Conservation (phyloP, 2,113 vertebrate genomes). For the Ailuropoda melanoleuca region DNA sequence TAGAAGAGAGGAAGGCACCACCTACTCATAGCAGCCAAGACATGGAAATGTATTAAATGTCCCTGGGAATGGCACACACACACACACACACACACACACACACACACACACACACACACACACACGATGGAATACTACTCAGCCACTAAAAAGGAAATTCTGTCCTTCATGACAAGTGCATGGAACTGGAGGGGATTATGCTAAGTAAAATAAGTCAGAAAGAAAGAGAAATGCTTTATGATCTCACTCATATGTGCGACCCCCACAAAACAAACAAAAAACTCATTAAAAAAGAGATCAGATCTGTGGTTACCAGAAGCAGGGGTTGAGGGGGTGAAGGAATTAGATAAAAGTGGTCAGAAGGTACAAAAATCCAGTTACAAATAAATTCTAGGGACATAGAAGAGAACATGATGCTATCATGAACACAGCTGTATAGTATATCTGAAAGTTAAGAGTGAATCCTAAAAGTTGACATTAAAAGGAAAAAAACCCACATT, state of each 20-base stretch:
- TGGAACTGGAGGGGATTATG: not conserved
- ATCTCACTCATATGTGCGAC: not conserved
- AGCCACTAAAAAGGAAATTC: not conserved
- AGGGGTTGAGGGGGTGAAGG: not conserved
- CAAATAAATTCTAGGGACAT: not conserved
- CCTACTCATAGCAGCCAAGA: not conserved
- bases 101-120: not conserved
- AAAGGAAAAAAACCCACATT: not conserved
- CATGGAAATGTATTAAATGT: not conserved
- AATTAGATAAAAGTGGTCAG: not conserved
- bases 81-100: not conserved
- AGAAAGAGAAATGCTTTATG: not conserved
- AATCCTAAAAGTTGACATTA: not conserved
- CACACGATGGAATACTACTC: not conserved
- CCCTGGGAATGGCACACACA: not conserved
- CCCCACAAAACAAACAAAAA: not conserved
- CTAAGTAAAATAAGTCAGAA: not conserved
- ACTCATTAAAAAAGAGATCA: not conserved
- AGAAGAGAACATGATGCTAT: no score
- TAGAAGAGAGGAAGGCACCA: not conserved
- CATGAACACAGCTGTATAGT: not conserved
- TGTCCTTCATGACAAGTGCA: not conserved
- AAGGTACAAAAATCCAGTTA: not conserved
- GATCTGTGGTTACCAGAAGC: not conserved
- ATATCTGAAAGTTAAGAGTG: not conserved